Base-by-base conservation (phyloP, 2,113 vertebrate genomes). In the Cinclus mexicanus region DNA sequence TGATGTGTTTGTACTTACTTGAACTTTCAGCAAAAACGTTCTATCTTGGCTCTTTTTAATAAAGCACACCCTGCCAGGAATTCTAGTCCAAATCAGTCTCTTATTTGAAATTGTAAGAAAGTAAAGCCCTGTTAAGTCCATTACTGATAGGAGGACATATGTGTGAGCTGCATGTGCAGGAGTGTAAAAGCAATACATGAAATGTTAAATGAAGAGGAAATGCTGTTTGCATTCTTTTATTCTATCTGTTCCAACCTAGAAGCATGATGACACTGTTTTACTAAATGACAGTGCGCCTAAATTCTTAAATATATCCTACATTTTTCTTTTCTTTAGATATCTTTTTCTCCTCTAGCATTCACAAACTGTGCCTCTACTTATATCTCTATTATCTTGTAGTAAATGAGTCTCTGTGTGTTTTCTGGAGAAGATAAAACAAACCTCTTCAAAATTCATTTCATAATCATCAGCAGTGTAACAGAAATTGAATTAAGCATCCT, bases 401-500 rank as follows among this genome's bases (percentile, higher is more conserved):
- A 97, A 96, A 86, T 86, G 50, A 81, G 33, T 53, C 11, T 10
- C 74, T 84, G 19, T 74, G 42, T 72, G 46, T 82, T 91, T 83
- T 68, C 56, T 52, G 70, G 24, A 49, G 85, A 67, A 81, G 39
- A 82, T 85, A 78, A 42, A 85, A 39, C 26, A 75, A 91, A 59
- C 22, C 75, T 71, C 90, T 59, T 90, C 82, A 68, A 89, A 93
- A 93, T 44, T 59, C 39, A n/a, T 47, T 89, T 94, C 31, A 63
- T 88, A 87, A 26, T 75, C 28, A 37, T 79, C 68, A 80, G 20
- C 72, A 69, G 53, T 24, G 35, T 42, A 92, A 35, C 41, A 31
- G 7, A 95, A 61, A 90, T 70, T 75, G 56, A 95, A 68, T 94
- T 96, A 69, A 91, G 23, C 64, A 76, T 50, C 53, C 49, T 52